Evolutionary conservation across 2,888 invertebrate genomes (phyloP).

Genomic region (Tetranychus piercei): DNA sequence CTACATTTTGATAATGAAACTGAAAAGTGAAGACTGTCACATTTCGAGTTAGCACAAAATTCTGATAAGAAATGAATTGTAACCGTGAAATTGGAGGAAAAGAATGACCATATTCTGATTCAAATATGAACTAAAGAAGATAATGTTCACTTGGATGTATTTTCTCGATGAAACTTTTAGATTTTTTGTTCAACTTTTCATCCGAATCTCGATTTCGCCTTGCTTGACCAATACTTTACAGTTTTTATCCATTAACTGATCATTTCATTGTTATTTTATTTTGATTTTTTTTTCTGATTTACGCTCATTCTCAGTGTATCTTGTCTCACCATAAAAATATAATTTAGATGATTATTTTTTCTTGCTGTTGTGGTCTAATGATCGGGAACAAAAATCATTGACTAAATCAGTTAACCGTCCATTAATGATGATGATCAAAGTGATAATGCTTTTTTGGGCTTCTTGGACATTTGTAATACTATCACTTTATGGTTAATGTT

Average conservation of each 20-base stretch:
- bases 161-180: no score
- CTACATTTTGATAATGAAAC: no score
- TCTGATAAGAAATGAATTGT: no score
- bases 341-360: background rate
- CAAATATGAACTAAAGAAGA: no score
- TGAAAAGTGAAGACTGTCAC: no score
- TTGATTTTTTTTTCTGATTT: background rate
- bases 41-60: no score
- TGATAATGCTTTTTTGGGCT: background rate
- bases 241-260: background rate
- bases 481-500: background rate
- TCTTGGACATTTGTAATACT: background rate
- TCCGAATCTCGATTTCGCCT: no score
- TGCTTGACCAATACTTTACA: background rate
- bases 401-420: background rate
- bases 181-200: no score
- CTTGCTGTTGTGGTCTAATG: background rate
- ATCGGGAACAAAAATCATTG: background rate
- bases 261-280: constrained; percentile 1
- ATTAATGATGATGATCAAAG: background rate
- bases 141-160: no score
- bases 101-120: no score
- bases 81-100: no score
- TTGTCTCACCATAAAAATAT: background rate
- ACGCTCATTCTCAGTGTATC: background rate